Evolutionary conservation across 2,797 vertebrate species (phyloP), one percentile per base, ranked within the genome.

Genomic region (Platalea minor): DNA sequence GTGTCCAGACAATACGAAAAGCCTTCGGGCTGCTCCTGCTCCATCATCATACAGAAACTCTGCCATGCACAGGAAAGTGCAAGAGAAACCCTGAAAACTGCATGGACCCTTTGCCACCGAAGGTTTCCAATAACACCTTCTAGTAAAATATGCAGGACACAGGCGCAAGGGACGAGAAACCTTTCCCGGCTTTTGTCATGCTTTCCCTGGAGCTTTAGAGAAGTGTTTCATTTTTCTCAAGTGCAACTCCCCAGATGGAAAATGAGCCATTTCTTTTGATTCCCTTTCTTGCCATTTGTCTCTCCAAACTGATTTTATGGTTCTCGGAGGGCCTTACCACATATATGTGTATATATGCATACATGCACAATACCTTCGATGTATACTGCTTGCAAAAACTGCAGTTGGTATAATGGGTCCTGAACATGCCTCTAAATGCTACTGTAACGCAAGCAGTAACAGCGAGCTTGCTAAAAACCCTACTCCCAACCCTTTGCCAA

Each of bases 341-440:
- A 0, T 50, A 12, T 4, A 4, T 17, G 14, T 19, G 8, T 41
- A 8, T 50, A 12, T 41, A 15, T 24, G 2, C 10, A 7, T 15
- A 41, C 9, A 45, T 14, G 28, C 5, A 59, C 9, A 63, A 12
- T 31, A 33, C 16, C 20, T 81, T 24, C 1, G 1, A 24, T 3
- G 8, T 13, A 13, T 7, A 31, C 33, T 9, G 17, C 51, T 65
- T 69, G 50, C 53, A 56, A 61, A 91, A 82, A 54, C 6, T 64
- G 15, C 29, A 33, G 24, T 35, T 90, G n/a, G 26, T 50, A 23
- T 41, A 53, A 29, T 3, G 11, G 15, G 16, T 77, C 57, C 45
- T 89, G 64, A 70, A 43, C 19, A 11, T 9, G 29, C 41, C 33
- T 68, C 19, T 41, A 46, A 51, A 39, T n/a, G 21, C 33, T 72